These are phyloP conservation scores for Empis livida DNA, from an alignment of 2,888 invertebrate genomes.

Conservation along the genomic window DNA sequence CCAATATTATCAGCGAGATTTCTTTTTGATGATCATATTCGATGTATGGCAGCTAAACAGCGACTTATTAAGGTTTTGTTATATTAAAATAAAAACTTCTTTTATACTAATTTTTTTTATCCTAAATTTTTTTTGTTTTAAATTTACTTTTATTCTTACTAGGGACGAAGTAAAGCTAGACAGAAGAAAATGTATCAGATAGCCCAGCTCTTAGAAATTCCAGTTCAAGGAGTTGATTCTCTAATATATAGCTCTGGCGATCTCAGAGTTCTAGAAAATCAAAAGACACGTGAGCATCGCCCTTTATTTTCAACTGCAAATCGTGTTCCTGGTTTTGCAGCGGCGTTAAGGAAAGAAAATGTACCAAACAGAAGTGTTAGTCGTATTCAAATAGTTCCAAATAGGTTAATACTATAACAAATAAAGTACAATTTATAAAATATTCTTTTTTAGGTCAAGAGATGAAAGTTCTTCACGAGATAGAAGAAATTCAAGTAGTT, in stretches of 20 bases:
- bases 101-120: too few species aligned
- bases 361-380: constrained; percentile 25
- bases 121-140: too few species aligned
- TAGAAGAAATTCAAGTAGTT: constrained; percentile 36
- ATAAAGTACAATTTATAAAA: not conserved
- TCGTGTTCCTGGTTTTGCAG: constrained; percentile 45
- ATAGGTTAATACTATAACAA: constrained; percentile 15
- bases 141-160: too few species aligned
- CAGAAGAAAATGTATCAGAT: constrained; percentile 97
- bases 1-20: constrained; percentile 84
- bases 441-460: constrained; percentile 6
- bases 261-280: constrained; percentile 11
- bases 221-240: constrained; percentile 33
- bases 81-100: too few species aligned
- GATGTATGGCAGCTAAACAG: constrained; percentile 98
- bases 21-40: constrained; percentile 96
- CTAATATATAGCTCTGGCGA: constrained; percentile 29
- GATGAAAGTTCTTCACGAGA: constrained; percentile 30
- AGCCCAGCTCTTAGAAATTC: constrained; percentile 78
- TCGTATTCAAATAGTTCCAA: constrained; percentile 31
- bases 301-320: constrained; percentile 40
- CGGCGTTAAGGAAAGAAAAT: constrained; percentile 40
- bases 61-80: constrained; percentile 59
- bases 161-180: constrained; percentile 85
- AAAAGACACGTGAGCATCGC: constrained; percentile 36